A percentile compares a stretch with the other conserved stretches of the same genome.
Conservation (phyloP, 1,140 invertebrate species). For the Drosophila orosa region DNA sequence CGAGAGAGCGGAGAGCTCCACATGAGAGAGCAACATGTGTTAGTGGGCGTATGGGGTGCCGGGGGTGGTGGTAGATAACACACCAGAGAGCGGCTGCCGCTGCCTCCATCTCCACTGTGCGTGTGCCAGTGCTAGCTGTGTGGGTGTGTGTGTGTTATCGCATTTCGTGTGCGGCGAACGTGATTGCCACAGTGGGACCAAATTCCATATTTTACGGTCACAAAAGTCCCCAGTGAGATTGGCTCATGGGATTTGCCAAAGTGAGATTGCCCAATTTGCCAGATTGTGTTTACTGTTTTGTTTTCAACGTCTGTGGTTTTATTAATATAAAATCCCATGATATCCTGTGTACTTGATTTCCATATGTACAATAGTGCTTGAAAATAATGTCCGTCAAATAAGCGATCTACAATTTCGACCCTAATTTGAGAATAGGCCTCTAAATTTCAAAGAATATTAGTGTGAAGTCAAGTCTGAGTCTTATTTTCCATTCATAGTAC, state of each 20-base stretch:
- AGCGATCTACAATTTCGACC: no score
- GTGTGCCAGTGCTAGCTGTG: slow-evolving; percentile 27
- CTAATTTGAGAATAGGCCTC: no score
- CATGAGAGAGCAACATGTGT: slow-evolving; percentile 36
- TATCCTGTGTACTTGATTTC: background rate
- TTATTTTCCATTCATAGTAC: background rate
- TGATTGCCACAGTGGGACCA: slow-evolving; percentile 69
- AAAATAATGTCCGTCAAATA: no score
- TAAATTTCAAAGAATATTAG: no score
- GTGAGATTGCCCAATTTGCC: slow-evolving; percentile 5
- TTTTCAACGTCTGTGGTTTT: background rate
- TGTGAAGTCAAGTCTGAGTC: no score
- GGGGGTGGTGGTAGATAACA: slow-evolving; percentile 14
- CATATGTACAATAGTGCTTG: no score
- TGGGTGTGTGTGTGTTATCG: slow-evolving; percentile 58
- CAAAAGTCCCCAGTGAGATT: slow-evolving; percentile 5
- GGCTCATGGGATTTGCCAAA: background rate
- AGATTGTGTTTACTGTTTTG: slow-evolving; percentile 2
- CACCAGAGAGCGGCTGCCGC: slow-evolving; percentile 15
- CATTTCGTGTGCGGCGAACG: slow-evolving; percentile 74
- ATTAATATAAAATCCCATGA: background rate
- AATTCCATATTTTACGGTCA: background rate
- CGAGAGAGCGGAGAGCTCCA: slow-evolving; percentile 10
- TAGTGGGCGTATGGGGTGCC: slow-evolving; percentile 18
- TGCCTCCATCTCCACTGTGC: slow-evolving; percentile 17